Base-by-base conservation (phyloP, 2,888 invertebrate species). In the Ornithoptera alexandrae region DNA sequence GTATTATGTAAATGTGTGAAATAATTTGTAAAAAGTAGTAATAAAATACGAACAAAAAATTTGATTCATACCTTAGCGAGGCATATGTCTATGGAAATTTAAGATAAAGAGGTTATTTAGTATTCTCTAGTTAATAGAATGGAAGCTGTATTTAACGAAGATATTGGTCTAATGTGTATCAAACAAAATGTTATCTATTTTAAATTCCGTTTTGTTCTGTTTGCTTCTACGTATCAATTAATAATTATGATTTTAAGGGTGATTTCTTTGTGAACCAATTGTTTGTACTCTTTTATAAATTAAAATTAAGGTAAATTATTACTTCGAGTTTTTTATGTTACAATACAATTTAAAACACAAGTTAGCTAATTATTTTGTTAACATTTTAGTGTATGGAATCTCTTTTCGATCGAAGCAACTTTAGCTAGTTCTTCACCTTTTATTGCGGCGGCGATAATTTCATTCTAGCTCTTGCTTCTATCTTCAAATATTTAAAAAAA, bases 11-110 rank as follows among this genome's bases (percentile, higher is more conserved):
- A 57, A 65, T 69, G 42, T 65, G 65, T 64, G 64, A 68, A 57
- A 69, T 64, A 69, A 56, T 24, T 57, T 69, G 69, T 69, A 69
- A 65, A 69, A 69, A 69, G 65, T 69, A 69, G 69, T 65, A 62
- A 46, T 61, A n/a, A 46, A 65, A 60, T 61, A 57, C 42, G 20
- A 58, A 56, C 46, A 62, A 62, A 24, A 30, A 62, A 46, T 69
- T 63, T 65, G 60, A 24, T 69, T 39, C 53, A 56, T 61, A 65
- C 22, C 20, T 61, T 56, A 69, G 64, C 24, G 18, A 63, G 62
- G 24, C 58, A 62, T 59, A 20, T 17, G 22, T 36, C 30, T 50
- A 46, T 42, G 22, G 57, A 57, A 30, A 6, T 67, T 20, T 53
- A 59, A 68, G 36, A 15, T 58, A 58, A 60, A n/a, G 53, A 53